Evolutionary conservation across 2,797 vertebrate genomes (phyloP), one percentile per base, ranked within the genome.

Genomic region (Ptychobarbus kaznakovi): DNA sequence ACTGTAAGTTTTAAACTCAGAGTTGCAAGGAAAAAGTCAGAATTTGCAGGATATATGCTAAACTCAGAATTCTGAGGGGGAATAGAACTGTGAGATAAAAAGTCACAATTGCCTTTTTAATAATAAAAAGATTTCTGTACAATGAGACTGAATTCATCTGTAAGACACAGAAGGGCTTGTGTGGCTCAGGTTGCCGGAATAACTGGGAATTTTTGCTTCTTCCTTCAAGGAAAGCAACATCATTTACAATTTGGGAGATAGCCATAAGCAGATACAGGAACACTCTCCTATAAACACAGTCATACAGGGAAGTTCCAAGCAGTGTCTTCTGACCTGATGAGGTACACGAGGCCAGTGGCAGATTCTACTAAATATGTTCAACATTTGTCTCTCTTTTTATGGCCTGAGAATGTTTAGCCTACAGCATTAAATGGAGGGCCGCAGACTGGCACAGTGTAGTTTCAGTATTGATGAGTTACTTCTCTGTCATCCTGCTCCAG

Each of bases 331-430:
- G 38, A 68, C 20, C 44, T 12, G 16, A 75, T 66, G 58, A 66
- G 72, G 42, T 35, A 4, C 42, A 44, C 40, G 73, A 56, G 74
- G n/a, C 65, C 16, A 22, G 44, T 56, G 74, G 13, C 12, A 73
- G 15, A 77, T 77, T 56, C 49, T 58, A 9, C 49, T 35, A 18
- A 56, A 49, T 15, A 42, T 84, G 15, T 38, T 68, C 12, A 20
- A 42, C 65, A 77, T 78, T 58, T 69, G 1, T 18, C 8, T 61
- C 6, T 70, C 65, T 65, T 84, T 84, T 70, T 79, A 81, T 58
- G 70, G 46, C 66, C 16, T 40, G 20, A 75, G 56, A 81, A 66
- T 80, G 16, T 80, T 74, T 80, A 44, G 42, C 42, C 9, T 10
- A 63, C 44, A n/a, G 6, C 16, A 80, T 22, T 80, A 61, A 61